Evolutionary conservation across 2,888 invertebrate genomes (phyloP), one percentile per base, ranked within the genome.

Genomic region (Sphinx pinastri): DNA sequence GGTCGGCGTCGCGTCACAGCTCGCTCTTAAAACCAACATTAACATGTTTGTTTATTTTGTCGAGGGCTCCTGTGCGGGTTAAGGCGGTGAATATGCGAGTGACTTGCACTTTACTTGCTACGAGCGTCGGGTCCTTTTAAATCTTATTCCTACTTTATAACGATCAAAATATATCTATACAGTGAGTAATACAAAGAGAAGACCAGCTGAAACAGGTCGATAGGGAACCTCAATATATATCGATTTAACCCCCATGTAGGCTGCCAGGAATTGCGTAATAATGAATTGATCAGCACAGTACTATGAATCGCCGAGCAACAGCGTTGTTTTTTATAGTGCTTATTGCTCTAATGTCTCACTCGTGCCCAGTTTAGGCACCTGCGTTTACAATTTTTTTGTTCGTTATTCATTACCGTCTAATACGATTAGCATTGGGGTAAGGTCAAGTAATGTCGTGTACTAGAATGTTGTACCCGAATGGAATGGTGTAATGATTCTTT

Each of bases 1-100:
- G 52, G 38, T n/a, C 63, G n/a, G 63, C 47, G 63, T n/a, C 13
- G 52, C 63, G 47, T 63, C 63, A 49, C 47, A 47, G 19, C 63
- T 13, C 47, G 19, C 63, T 49, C 63, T 63, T 63, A 63, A 60
- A 45, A 12, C 60, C 47, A 14, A 63, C 63, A 49, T 63, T 63
- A 63, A n/a, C 45, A 60, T 19, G 63, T 63, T 63, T 63, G 63
- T 63, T 63, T 63, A 63, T 63, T 63, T 63, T 63, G 19, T 63
- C 19, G 49, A 47, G 63, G 13, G 49, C 8, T 19, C 19, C 19
- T 45, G 47, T 45, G 10, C 55, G 55, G 1, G 2, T 49, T 49
- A 63, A 63, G 49, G 49, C 63, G 63, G 63, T 11, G 57, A 25
- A 63, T 49, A 47, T 14, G n/a, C 47, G 49, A 19, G 19, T 63